These are phyloP conservation scores for Drosophila fulvimacula DNA, from an alignment of 2,888 invertebrate species.

Conservation along the genomic window DNA sequence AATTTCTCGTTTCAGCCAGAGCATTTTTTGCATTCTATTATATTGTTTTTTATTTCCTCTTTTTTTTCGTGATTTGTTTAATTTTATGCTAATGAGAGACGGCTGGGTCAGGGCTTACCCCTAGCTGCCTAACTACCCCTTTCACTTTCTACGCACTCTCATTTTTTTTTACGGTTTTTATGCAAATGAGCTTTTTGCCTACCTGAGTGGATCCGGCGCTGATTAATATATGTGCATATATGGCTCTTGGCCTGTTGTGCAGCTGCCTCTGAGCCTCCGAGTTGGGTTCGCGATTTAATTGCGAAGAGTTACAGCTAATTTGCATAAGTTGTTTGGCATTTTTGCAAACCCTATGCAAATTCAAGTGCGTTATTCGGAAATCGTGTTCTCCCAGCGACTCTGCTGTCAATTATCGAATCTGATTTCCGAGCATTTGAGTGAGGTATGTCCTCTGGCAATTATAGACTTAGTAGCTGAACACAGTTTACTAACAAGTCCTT, in stretches of 20 bases:
- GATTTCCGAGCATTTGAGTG: constrained; percentile 56
- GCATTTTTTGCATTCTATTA: constrained; percentile 21
- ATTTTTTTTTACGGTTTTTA: constrained; percentile 58
- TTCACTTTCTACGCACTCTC: constrained; percentile 61
- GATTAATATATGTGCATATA: constrained; percentile 13
- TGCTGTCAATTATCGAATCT: constrained; percentile 77
- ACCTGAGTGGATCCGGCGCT: constrained; percentile 56
- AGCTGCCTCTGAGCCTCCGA: constrained; percentile 65
- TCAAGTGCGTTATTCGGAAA: constrained; percentile 83
- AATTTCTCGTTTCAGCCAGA: constrained; percentile 37
- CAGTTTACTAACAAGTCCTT: constrained; percentile 42
- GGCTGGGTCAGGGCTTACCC: constrained; percentile 50
- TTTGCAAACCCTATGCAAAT: constrained; percentile 79
- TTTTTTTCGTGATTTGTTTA: constrained; percentile 31
- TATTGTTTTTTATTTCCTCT: background rate
- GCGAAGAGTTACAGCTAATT: constrained; percentile 61
- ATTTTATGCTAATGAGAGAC: constrained; percentile 80
- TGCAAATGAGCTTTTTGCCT: constrained; percentile 75
- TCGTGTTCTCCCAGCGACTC: constrained; percentile 78
- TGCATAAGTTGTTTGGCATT: constrained; percentile 64
- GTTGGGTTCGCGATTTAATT: constrained; percentile 61
- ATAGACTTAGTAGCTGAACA: constrained; percentile 51
- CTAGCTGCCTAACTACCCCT: constrained; percentile 59
- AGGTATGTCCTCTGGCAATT: constrained; percentile 54
- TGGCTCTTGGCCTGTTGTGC: constrained; percentile 37